Evolutionary conservation across 35 echinoderm and acorn worm species (phyloP).

Genomic region (Lytechinus variegatus): DNA sequence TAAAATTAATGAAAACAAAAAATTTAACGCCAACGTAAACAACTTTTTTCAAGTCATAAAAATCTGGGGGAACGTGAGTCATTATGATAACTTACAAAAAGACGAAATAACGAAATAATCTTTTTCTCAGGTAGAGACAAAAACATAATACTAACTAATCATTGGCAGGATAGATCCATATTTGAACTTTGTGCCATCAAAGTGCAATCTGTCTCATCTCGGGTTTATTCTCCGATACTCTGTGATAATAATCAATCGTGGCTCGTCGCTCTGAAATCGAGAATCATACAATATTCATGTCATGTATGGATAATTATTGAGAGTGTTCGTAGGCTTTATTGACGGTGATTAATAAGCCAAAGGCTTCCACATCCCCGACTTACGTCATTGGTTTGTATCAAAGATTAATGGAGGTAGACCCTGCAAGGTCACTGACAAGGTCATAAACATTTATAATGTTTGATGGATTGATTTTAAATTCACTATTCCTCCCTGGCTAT

Average conservation of each 20-base stretch:
- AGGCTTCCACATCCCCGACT: neutral
- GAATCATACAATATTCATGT: slow-evolving; percentile 5
- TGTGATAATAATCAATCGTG: neutral
- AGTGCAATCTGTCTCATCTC: neutral
- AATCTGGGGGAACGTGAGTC: no score
- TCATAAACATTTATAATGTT: neutral
- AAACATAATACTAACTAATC: neutral
- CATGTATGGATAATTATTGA: neutral
- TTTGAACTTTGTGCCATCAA: neutral
- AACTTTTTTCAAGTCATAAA: no score
- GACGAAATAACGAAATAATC: no score
- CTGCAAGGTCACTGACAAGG: slow-evolving; percentile 16
- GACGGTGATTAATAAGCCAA: neutral
- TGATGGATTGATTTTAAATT: neutral
- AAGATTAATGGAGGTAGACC: neutral
- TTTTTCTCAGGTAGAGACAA: no score
- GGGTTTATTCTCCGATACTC: neutral
- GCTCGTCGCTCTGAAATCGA: neutral
- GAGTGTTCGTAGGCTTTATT: slow-evolving; percentile 5
- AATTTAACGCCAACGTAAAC: no score
- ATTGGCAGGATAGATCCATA: neutral
- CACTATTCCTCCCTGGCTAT: neutral
- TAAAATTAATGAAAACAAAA: no score
- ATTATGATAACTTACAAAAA: no score
- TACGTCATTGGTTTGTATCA: neutral